Conservation (phyloP, 2,113 vertebrate species). For the Anolis sagrei region DNA sequence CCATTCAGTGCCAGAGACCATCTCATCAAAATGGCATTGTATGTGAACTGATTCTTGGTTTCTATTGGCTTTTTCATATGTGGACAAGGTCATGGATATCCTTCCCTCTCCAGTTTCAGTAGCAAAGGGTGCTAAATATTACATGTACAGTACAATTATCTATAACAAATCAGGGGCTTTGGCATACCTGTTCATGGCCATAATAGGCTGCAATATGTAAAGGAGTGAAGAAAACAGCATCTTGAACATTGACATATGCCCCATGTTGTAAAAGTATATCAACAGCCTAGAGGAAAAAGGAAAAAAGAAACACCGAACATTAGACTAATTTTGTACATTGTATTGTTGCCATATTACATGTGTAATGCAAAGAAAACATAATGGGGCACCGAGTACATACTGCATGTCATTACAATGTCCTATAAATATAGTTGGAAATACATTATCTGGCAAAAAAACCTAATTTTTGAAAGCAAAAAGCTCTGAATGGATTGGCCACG, state of each 20-base stretch:
- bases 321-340: background rate
- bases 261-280: constrained; percentile 91
- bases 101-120: background rate
- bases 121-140: background rate
- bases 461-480: constrained; percentile 1
- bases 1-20: background rate
- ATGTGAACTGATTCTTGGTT: background rate
- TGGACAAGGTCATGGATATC: background rate
- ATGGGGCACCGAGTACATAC: constrained; percentile 38
- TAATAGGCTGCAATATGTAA: constrained; percentile 89
- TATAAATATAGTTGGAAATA: constrained; percentile 31
- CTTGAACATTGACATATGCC: constrained; percentile 89
- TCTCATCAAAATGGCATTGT: too few species aligned
- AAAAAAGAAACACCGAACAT: background rate
- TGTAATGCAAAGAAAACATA: background rate
- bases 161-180: background rate
- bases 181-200: constrained; percentile 85
- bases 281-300: constrained; percentile 75
- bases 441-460: background rate
- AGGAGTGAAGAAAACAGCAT: constrained; percentile 92
- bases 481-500: constrained; percentile 26
- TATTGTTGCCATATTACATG: rapidly evolving
- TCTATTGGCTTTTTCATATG: background rate
- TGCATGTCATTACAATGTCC: constrained; percentile 52
- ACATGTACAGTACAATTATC: background rate